phyloP scores from a whole-genome alignment of 2,113 vertebrate genomes.

The Campylomormyrus numenius region DNA sequence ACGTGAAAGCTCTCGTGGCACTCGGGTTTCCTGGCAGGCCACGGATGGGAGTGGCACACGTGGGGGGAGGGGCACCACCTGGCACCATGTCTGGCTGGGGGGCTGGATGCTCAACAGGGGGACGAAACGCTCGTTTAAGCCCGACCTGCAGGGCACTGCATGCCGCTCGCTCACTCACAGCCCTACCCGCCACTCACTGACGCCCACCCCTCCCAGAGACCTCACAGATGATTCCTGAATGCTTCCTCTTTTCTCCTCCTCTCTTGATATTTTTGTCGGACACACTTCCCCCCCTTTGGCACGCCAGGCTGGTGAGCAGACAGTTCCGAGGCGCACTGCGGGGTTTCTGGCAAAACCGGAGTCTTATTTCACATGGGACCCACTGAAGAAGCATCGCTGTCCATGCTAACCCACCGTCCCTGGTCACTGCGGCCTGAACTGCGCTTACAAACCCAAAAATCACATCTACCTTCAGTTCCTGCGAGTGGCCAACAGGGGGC shows the following conservation, averaged over 20 bases:
- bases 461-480: not conserved
- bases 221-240: conserved; percentile 59
- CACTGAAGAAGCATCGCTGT: not conserved
- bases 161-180: not conserved
- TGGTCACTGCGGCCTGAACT: not conserved
- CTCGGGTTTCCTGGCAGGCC: not conserved
- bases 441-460: not conserved
- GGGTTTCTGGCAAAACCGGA: not conserved
- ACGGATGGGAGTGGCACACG: too few species aligned
- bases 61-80: not conserved
- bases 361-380: not conserved
- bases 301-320: not conserved
- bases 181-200: not conserved
- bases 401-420: not conserved
- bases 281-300: not conserved
- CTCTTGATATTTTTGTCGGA: not conserved
- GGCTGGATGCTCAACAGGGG: not conserved
- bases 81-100: not conserved
- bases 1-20: not conserved
- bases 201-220: not conserved
- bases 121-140: not conserved
- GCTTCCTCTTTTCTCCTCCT: not conserved
- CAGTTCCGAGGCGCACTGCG: not conserved
- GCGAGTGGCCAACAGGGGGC: not conserved
- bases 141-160: not conserved